These are phyloP conservation scores for Eudyptes chrysolophus DNA, from an alignment of 2,113 vertebrate species.

Conservation along the genomic window DNA sequence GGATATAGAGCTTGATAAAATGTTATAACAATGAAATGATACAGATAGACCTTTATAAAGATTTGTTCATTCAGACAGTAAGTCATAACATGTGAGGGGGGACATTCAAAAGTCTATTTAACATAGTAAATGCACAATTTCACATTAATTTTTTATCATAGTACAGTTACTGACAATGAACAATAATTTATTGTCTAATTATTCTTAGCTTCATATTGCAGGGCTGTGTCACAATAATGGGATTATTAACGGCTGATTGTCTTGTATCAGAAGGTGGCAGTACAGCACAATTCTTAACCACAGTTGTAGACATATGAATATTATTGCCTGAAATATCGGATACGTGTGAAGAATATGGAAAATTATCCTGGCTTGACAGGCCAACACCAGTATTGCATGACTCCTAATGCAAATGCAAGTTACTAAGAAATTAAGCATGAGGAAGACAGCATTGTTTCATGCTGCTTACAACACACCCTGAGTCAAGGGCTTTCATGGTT, in stretches of 20 bases:
- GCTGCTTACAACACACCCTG: not conserved
- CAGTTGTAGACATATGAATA: not conserved
- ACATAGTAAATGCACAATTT: not conserved
- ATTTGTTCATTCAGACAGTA: not conserved
- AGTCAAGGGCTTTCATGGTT: not conserved
- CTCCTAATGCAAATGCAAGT: not conserved
- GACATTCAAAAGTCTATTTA: not conserved
- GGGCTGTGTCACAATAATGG: not conserved
- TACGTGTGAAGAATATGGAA: not conserved
- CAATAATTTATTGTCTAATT: not conserved
- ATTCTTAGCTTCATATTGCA: not conserved
- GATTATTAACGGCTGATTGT: slow-evolving; percentile 11
- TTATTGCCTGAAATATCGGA: not conserved
- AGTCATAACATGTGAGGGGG: not conserved
- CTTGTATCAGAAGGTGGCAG: slow-evolving; percentile 63
- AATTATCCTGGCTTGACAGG: not conserved
- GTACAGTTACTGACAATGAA: not conserved
- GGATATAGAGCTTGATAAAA: not conserved
- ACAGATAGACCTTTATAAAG: not conserved
- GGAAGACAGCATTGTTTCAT: not conserved
- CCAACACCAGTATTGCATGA: not conserved
- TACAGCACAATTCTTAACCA: slow-evolving; percentile 41
- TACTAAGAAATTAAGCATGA: not conserved
- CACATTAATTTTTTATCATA: not conserved
- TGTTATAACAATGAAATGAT: not conserved